Evolutionary conservation across 2,888 invertebrate genomes (phyloP), one percentile per base, ranked within the genome.

Genomic region (Horisme vitalbata): DNA sequence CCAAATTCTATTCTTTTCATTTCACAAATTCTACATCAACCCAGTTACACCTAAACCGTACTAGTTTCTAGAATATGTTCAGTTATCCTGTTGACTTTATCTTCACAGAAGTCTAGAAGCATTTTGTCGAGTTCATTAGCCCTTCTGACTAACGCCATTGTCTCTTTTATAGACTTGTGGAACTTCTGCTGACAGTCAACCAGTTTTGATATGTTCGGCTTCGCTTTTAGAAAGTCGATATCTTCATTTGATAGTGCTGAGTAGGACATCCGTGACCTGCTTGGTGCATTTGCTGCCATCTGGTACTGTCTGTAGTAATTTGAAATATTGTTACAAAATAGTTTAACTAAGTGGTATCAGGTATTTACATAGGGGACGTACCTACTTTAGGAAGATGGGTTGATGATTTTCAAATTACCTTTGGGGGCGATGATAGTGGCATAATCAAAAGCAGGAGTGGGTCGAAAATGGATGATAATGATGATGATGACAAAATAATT

Each of bases 51-150:
- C n/a, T n/a, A n/a, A 9, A 86, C 43, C 36, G 79, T 74, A 66
- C 87, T 88, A 44, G 86, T 79, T 41, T 87, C 79, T 26, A 87
- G 61, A 36, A 88, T 80, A 55, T 83, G 73, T 15, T 81, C 70
- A 18, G 79, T 83, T n/a, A 87, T 65, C 54, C 62, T 66, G 4
- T 74, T 66, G 1, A 84, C 63, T 60, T 71, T 74, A 1, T 69
- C 61, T 58, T 85, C 81, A 58, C 80, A 74, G 31, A 70, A 52
- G 0, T 50, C 61, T n/a, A 87, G 46, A 52, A 85, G 59, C 7
- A 73, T 65, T 63, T 80, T 61, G 14, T 88, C 84, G 4, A 86
- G 66, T 43, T 79, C 76, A 34, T 66, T 71, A 1, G 65, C 65
- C 38, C 74, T 67, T 44, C 59, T 65, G 41, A 71, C 76, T 4